Conservation (phyloP, 2,888 invertebrate genomes). For the Dryobotodes eremita region DNA sequence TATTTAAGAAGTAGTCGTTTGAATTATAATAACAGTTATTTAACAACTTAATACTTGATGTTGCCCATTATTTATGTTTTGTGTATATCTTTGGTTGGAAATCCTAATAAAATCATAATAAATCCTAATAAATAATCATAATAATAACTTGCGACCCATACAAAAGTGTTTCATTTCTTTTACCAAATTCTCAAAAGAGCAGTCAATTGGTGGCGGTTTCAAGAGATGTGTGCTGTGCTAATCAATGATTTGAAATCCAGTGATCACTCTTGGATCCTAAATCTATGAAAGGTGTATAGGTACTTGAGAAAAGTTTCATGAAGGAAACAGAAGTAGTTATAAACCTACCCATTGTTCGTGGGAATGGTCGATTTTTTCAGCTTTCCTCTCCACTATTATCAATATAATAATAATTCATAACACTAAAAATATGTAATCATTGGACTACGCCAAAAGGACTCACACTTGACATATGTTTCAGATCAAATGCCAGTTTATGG, state of each 20-base stretch:
- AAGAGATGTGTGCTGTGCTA: background rate
- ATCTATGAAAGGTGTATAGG: background rate
- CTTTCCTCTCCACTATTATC: background rate
- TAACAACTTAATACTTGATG: background rate
- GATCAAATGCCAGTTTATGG: constrained; percentile 30
- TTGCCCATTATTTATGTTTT: background rate
- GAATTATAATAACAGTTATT: background rate
- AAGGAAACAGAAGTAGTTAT: background rate
- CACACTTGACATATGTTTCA: constrained; percentile 20
- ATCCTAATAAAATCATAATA: too few relatives aligned
- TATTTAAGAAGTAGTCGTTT: background rate
- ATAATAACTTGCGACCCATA: background rate
- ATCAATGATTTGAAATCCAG: background rate
- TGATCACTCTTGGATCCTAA: background rate
- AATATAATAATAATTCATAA: background rate
- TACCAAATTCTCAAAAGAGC: background rate
- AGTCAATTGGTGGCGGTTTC: background rate
- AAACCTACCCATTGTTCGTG: background rate
- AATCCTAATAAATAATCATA: background rate
- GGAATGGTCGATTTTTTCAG: background rate
- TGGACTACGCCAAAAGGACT: background rate
- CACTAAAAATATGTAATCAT: background rate
- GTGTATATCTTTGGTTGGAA: background rate
- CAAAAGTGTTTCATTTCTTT: background rate
- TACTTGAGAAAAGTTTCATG: background rate